Evolutionary conservation across 2,888 invertebrate genomes (phyloP).

Genomic region (Galerucella calmariensis): DNA sequence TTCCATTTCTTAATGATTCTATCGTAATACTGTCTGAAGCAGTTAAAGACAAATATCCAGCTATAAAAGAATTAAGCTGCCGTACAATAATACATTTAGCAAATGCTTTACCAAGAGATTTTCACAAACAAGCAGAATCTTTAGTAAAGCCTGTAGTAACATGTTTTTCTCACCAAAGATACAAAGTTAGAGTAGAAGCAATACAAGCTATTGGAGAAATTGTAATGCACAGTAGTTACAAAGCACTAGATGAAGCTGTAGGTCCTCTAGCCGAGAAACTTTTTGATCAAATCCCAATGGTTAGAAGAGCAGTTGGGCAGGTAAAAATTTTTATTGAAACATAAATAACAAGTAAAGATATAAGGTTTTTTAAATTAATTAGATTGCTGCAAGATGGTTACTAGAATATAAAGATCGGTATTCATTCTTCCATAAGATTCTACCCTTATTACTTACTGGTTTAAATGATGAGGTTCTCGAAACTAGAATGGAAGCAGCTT

Average conservation of each 20-base stretch:
- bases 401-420: constrained; percentile 84
- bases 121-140: constrained; percentile 80
- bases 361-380: not conserved
- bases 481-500: constrained; percentile 72
- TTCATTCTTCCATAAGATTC: constrained; percentile 86
- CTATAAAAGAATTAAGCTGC: constrained; percentile 81
- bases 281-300: constrained; percentile 85
- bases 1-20: constrained; percentile 80
- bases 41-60: constrained; percentile 81
- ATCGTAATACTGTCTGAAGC: constrained; percentile 78
- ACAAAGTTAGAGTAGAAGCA: constrained; percentile 79
- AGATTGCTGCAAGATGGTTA: constrained; percentile 80
- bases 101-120: constrained; percentile 72
- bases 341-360: not conserved
- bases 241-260: constrained; percentile 72
- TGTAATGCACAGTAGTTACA: constrained; percentile 69
- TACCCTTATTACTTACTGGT: constrained; percentile 88
- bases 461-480: constrained; percentile 84
- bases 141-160: constrained; percentile 79
- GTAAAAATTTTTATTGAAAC: constrained; percentile 51
- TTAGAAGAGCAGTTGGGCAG: constrained; percentile 80
- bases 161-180: constrained; percentile 85
- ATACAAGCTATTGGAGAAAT: constrained; percentile 77
- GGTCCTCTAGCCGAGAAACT: constrained; percentile 86
- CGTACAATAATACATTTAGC: constrained; percentile 76